Evolutionary conservation across 2,113 vertebrate genomes (phyloP).

Genomic region (Zingel zingel): DNA sequence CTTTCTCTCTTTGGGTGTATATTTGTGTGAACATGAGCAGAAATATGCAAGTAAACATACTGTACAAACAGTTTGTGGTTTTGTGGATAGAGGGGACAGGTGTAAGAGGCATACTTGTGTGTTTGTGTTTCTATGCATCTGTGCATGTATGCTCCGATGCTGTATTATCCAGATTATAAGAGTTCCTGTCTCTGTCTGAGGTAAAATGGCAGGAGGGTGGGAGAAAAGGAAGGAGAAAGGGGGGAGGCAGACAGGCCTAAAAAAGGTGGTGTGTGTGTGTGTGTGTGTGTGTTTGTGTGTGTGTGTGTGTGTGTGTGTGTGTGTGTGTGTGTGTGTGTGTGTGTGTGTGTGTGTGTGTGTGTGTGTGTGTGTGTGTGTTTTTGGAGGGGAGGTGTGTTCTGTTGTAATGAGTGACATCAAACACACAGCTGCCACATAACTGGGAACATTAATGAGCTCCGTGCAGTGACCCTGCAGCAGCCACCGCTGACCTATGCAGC

Average conservation of each 20-base stretch:
- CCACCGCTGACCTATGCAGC: constrained; percentile 63
- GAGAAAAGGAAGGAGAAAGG: constrained; percentile 42
- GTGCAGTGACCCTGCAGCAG: constrained; percentile 75
- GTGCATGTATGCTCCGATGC: neutral
- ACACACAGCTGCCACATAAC: constrained; percentile 78
- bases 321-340: neutral
- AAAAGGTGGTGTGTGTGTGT: constrained; percentile 19
- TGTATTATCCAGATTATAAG: constrained; percentile 14
- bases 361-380: constrained; percentile 43
- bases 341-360: constrained; percentile 39
- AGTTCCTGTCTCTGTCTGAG: constrained; percentile 25
- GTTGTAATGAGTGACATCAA: constrained; percentile 76
- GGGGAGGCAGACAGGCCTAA: constrained; percentile 11
- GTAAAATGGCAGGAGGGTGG: constrained; percentile 36
- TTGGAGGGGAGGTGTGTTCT: constrained; percentile 29
- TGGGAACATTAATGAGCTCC: constrained; percentile 73
- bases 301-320: constrained; percentile 1
- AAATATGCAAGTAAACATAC: constrained; percentile 44
- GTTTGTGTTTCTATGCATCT: neutral
- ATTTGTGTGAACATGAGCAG: constrained; percentile 31
- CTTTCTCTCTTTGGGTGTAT: constrained; percentile 20
- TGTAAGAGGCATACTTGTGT: constrained; percentile 16
- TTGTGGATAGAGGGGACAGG: constrained; percentile 43
- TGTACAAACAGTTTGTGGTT: constrained; percentile 25
- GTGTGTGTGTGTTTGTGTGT: neutral